phyloP scores from a whole-genome alignment of 2,888 invertebrate species.

The Strigamia maritima region DNA sequence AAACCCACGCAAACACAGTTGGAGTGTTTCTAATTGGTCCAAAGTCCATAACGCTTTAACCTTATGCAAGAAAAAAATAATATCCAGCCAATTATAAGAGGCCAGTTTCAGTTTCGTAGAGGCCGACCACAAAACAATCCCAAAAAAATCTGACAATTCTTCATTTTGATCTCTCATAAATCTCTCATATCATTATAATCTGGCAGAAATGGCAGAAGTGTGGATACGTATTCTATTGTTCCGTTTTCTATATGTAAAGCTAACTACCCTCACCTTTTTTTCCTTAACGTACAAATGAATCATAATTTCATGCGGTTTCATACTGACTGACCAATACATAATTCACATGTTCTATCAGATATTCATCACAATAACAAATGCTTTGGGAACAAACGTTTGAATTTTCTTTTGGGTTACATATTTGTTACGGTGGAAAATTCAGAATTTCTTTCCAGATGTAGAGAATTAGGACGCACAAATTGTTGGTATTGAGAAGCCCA shows the following conservation, averaged over 20 bases:
- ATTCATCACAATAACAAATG: too few relatives aligned
- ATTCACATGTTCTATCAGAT: too few relatives aligned
- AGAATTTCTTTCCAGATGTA: too few relatives aligned
- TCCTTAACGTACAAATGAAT: not conserved
- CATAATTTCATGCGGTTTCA: not conserved
- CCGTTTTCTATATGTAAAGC: not conserved
- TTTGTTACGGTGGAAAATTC: too few relatives aligned
- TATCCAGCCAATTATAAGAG: constrained; percentile 18
- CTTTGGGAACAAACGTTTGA: too few relatives aligned
- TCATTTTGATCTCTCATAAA: constrained; percentile 4
- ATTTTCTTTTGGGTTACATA: too few relatives aligned
- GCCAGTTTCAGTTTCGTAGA: not conserved
- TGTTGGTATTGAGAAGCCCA: too few relatives aligned
- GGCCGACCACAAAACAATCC: constrained; percentile 21
- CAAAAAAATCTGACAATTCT: constrained; percentile 4
- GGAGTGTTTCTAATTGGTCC: constrained; percentile 13
- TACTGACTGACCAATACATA: not conserved
- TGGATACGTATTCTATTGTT: not conserved
- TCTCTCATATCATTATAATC: not conserved
- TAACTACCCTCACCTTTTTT: not conserved
- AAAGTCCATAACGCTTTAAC: constrained; percentile 5
- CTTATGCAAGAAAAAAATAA: constrained; percentile 2
- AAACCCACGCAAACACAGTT: constrained; percentile 13
- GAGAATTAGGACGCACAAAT: too few relatives aligned
- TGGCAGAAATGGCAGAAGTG: not conserved